These are phyloP conservation scores for Agonopterix subpropinquella DNA, from an alignment of 2,888 invertebrate species.

Conservation along the genomic window DNA sequence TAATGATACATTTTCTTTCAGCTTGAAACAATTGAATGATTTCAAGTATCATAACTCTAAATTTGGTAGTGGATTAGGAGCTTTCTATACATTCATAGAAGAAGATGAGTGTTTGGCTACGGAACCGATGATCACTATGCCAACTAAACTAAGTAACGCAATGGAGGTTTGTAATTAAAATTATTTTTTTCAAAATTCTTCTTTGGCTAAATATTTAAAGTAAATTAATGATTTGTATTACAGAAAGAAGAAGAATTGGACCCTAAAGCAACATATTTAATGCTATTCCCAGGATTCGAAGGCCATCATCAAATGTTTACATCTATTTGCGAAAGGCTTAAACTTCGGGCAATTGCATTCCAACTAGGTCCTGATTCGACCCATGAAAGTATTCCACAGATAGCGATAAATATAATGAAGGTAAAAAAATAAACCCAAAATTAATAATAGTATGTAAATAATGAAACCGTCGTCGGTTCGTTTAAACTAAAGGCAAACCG, in stretches of 20 bases:
- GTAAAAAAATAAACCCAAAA: no score
- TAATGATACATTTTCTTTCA: no score
- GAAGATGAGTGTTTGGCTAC: constrained; percentile 28
- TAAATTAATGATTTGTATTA: not conserved
- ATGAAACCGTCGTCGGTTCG: no score
- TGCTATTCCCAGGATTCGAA: constrained; percentile 47
- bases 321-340: constrained; percentile 30
- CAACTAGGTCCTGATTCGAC: constrained; percentile 33
- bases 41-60: constrained; percentile 6
- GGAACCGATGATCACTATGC: constrained; percentile 28
- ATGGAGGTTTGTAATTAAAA: constrained; percentile 24
- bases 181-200: no score
- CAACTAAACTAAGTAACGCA: constrained; percentile 23
- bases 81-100: constrained; percentile 29
- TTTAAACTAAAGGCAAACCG: no score
- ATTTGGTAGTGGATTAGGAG: constrained; percentile 20
- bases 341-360: constrained; percentile 31
- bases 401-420: constrained; percentile 29
- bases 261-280: constrained; percentile 24
- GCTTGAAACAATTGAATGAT: constrained; percentile 8
- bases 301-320: constrained; percentile 34
- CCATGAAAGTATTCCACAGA: constrained; percentile 29
- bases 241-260: constrained; percentile 32
- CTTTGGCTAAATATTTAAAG: no score
- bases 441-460: no score